Evolutionary conservation across 2,797 vertebrate species (phyloP).

Genomic region (Rhinoraja longicauda): DNA sequence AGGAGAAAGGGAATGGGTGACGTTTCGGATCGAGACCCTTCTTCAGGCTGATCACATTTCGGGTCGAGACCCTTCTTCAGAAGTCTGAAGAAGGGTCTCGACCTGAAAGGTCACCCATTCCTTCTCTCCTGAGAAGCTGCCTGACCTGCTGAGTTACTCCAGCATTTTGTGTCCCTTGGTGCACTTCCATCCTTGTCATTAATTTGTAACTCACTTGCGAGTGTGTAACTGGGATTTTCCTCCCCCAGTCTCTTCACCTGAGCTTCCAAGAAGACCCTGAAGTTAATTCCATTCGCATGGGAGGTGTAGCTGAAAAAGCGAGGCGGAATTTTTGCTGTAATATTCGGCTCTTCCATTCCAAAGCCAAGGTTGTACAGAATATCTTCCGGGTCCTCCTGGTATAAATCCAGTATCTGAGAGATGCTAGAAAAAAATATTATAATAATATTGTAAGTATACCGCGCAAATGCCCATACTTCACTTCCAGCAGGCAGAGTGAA

Average conservation of each 20-base stretch:
- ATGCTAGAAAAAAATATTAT: conserved; percentile 58
- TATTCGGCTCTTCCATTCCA: conserved; percentile 66
- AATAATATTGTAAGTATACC: background rate
- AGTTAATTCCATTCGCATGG: conserved; percentile 75
- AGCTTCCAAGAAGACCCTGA: conserved; percentile 79
- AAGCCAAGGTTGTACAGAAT: conserved; percentile 80
- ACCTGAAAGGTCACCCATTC: no score
- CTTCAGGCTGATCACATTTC: no score
- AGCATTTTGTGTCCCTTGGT: no score
- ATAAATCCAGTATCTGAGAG: conserved; percentile 73
- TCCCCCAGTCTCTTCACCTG: conserved; percentile 65
- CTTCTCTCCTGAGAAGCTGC: no score
- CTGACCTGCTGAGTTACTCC: no score
- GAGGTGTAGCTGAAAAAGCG: conserved; percentile 82
- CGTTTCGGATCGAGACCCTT: no score
- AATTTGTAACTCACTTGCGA: conserved; percentile 68
- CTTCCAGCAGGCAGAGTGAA: background rate
- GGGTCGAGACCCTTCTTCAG: no score
- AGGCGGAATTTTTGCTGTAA: conserved; percentile 69
- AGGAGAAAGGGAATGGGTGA: no score
- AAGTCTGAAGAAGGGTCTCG: no score
- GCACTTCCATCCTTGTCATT: no score
- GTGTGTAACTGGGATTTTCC: conserved; percentile 77
- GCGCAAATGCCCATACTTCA: background rate
- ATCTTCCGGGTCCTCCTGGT: conserved; percentile 75